These are phyloP conservation scores for Albula goreensis DNA, from an alignment of 2,113 vertebrate genomes.

Conservation along the genomic window DNA sequence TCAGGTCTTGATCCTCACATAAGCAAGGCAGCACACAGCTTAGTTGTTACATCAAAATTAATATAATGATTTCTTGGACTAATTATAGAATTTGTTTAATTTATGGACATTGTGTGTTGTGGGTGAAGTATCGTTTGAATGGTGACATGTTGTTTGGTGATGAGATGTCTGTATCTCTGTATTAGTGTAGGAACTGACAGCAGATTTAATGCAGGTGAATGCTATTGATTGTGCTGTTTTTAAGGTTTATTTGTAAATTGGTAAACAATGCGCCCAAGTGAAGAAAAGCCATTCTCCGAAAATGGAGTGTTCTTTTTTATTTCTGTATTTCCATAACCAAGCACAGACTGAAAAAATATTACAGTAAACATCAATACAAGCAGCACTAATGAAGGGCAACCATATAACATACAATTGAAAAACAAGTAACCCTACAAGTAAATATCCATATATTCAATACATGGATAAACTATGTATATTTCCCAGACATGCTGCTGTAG, in stretches of 20 bases:
- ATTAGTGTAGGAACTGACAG: neutral
- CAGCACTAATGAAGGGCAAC: slow-evolving; percentile 40
- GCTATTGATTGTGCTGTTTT: neutral
- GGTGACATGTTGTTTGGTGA: neutral
- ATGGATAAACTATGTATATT: neutral
- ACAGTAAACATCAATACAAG: slow-evolving; percentile 47
- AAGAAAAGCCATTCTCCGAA: slow-evolving; percentile 16
- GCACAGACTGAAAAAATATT: slow-evolving; percentile 39
- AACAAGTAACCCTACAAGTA: slow-evolving; percentile 28
- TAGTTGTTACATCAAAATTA: too few relatives aligned
- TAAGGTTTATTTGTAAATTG: slow-evolving; percentile 5
- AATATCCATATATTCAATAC: slow-evolving; percentile 3
- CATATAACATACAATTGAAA: slow-evolving; percentile 45
- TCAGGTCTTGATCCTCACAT: too few relatives aligned
- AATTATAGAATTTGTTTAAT: slow-evolving; percentile 19
- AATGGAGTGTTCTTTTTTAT: slow-evolving; percentile 17
- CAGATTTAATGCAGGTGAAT: slow-evolving; percentile 4
- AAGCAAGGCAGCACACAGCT: too few relatives aligned
- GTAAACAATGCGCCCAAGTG: slow-evolving; percentile 28
- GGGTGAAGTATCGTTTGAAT: neutral
- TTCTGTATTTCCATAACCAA: slow-evolving; percentile 14
- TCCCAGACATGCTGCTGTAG: slow-evolving; percentile 30
- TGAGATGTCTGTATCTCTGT: neutral
- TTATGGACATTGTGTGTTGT: neutral
- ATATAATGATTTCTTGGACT: too few relatives aligned